These are phyloP conservation scores for Pogona vitticeps DNA, from an alignment of 2,113 vertebrate genomes.

Conservation along the genomic window DNA sequence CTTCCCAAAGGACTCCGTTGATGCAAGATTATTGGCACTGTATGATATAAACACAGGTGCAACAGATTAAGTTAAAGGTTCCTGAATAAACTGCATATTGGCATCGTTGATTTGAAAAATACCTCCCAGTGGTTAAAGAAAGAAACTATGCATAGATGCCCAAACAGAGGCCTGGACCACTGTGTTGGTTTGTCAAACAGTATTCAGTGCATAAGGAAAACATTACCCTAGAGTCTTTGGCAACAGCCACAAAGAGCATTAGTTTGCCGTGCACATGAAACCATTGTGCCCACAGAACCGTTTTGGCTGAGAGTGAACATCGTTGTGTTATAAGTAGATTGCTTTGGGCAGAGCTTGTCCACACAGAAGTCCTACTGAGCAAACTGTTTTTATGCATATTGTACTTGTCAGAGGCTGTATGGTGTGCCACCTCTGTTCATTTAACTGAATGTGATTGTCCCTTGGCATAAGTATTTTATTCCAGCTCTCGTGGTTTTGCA, in stretches of 20 bases:
- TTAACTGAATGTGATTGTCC: not conserved
- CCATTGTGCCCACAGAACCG: not conserved
- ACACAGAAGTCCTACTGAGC: not conserved
- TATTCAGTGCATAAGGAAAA: not conserved
- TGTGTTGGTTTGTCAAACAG: not conserved
- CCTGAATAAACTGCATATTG: not conserved
- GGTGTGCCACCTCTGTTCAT: not conserved
- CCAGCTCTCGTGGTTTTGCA: not conserved
- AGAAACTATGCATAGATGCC: not conserved
- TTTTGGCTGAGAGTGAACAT: not conserved
- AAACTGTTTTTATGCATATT: not conserved
- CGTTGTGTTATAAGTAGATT: not conserved
- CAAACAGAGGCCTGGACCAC: not conserved
- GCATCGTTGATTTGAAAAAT: not conserved
- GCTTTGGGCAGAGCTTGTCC: not conserved
- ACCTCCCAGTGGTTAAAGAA: not conserved
- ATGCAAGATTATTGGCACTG: conserved; percentile 7
- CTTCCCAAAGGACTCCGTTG: not conserved
- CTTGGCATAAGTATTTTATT: not conserved
- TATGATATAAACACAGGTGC: conserved; percentile 11
- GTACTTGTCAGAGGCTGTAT: not conserved
- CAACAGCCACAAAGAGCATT: not conserved
- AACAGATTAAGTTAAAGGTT: not conserved
- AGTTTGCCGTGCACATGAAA: not conserved
- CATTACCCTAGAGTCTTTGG: not conserved